A percentile compares a stretch with the other conserved stretches of the same genome.
Conservation (phyloP, 2,888 invertebrate species). For the Trissoscelio sp. region DNA sequence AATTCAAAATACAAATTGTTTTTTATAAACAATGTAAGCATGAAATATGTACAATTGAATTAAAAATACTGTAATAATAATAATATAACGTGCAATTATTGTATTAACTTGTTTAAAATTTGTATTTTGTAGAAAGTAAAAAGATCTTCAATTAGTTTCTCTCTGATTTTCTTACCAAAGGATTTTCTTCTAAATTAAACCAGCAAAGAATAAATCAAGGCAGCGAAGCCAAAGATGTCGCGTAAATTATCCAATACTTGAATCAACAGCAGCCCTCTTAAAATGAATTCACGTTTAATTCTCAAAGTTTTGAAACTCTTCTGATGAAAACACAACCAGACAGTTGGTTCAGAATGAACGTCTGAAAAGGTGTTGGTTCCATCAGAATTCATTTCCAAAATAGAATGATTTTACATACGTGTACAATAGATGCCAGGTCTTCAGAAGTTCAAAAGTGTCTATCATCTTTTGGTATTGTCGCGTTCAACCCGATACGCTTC, state of each 20-base stretch:
- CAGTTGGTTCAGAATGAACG: slow-evolving; percentile 33
- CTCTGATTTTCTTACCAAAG: not conserved
- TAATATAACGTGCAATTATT: too few relatives aligned
- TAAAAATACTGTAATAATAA: too few relatives aligned
- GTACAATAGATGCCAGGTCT: slow-evolving; percentile 34
- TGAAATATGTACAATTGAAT: too few relatives aligned
- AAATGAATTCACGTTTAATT: slow-evolving; percentile 28
- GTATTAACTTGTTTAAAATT: too few relatives aligned
- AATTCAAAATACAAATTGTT: slow-evolving; percentile 7
- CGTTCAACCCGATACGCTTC: slow-evolving; percentile 64
- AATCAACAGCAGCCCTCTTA: not conserved
- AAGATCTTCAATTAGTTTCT: not conserved
- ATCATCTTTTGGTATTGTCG: slow-evolving; percentile 65
- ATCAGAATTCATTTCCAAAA: slow-evolving; percentile 65
- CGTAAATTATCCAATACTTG: slow-evolving; percentile 15
- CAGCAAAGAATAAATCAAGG: slow-evolving; percentile 1
- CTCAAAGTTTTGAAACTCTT: slow-evolving; percentile 12
- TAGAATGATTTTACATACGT: slow-evolving; percentile 55
- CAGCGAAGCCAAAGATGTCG: not conserved
- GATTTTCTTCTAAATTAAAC: not conserved
- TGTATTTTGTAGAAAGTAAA: too few relatives aligned
- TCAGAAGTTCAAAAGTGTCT: slow-evolving; percentile 63
- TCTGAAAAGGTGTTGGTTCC: slow-evolving; percentile 61
- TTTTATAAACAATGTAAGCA: too few relatives aligned
- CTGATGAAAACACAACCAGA: slow-evolving; percentile 31